Percentiles rank a stretch among this genome's conserved stretches.
These are phyloP conservation scores for Ectobius pallidus DNA, from an alignment of 2,888 invertebrate genomes.

Conservation along the genomic window DNA sequence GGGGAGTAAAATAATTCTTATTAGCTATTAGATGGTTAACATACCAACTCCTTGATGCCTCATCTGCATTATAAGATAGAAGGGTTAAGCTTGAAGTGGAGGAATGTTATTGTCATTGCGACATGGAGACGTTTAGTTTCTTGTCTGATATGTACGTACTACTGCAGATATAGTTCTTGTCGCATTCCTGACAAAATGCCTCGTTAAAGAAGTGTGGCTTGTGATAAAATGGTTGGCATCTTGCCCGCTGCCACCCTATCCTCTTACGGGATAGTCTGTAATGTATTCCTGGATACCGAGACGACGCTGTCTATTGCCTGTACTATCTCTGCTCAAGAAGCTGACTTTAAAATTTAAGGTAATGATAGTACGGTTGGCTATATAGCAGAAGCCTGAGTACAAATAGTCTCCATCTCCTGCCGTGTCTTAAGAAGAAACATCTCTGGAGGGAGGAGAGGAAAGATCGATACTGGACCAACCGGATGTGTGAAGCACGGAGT, in stretches of 20 bases:
- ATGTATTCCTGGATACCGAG: not conserved
- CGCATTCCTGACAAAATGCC: not conserved
- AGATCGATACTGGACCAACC: no score
- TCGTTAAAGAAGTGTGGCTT: not conserved
- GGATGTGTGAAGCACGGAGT: no score
- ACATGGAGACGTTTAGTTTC: no score
- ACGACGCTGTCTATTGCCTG: not conserved
- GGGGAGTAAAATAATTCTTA: no score
- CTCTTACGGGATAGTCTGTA: not conserved
- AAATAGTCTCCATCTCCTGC: not conserved
- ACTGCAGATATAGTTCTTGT: not conserved
- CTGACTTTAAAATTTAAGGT: constrained; percentile 20
- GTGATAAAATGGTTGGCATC: not conserved
- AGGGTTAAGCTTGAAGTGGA: no score
- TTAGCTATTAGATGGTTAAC: no score
- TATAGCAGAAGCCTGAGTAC: not conserved
- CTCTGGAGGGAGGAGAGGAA: no score
- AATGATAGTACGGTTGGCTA: not conserved
- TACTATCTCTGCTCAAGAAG: not conserved
- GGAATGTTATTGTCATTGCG: no score
- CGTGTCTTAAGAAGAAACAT: no score
- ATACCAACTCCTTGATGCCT: no score
- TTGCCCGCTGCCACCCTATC: not conserved
- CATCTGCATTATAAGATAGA: no score
- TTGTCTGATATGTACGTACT: no score